Evolutionary conservation across 2,888 invertebrate genomes (phyloP), one percentile per base, ranked within the genome.

Genomic region (Drosophila rellima): DNA sequence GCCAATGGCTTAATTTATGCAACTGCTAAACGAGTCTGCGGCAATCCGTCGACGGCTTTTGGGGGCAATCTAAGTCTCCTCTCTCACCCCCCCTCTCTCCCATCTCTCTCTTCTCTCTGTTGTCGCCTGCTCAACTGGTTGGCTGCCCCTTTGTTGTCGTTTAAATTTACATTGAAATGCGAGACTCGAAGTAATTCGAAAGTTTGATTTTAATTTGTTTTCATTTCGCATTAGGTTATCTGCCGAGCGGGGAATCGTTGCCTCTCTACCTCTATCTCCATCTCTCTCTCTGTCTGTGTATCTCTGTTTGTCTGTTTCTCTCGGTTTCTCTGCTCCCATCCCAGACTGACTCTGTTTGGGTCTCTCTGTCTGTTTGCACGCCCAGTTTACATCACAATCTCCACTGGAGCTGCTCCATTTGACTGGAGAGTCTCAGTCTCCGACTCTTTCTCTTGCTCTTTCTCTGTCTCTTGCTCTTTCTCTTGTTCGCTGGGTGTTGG

Each of bases 121-220:
- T 26, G n/a, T 3, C 15, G 6, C 2, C 13, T 33, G 26, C 18
- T 7, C 59, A 37, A 18, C 37, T 37, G 54, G 20, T 39, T 35
- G 50, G 15, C 69, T 56, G 64, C 48, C 72, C 54, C 65, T 70
- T 80, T 80, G 86, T 82, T 88, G 86, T 83, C 81, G 81, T 70
- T 81, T 76, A 87, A 86, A 87, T 89, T 85, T 82, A 85, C 89
- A 88, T 86, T 86, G 86, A 86, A 89, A 89, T 89, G 89, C 89
- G 82, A 87, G 79, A 89, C 89, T 85, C 89, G 89, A 87, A 82
- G 86, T 88, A 89, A 88, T 90, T 89, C 81, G 89, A 86, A 89
- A 89, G 90, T 90, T 89, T 89, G 89, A 89, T 90, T 89, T 89
- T 89, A 89, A 89, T 89, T 90, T 90, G 89, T 89, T 89, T 90